Conservation (phyloP, 2,888 invertebrate species). For the Bhutanitis thaidina region DNA sequence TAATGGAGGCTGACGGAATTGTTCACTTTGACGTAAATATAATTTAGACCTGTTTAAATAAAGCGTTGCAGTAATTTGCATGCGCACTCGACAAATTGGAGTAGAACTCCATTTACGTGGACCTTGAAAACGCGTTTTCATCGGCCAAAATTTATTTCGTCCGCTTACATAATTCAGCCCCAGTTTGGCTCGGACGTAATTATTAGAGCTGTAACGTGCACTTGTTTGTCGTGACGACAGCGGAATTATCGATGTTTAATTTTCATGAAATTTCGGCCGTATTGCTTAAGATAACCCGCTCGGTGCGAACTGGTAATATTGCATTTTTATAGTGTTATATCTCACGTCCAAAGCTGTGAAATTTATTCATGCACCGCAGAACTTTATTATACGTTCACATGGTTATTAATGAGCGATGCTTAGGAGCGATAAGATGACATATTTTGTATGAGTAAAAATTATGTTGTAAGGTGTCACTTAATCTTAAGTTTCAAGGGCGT, state of each 20-base stretch:
- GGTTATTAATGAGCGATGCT: constrained; percentile 45
- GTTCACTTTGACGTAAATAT: background rate
- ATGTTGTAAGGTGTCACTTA: constrained; percentile 59
- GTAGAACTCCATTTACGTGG: constrained; percentile 38
- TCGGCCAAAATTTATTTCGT: constrained; percentile 44
- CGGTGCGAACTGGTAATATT: constrained; percentile 28
- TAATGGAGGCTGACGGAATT: background rate
- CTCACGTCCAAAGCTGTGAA: constrained; percentile 31
- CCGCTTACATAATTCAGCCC: constrained; percentile 49
- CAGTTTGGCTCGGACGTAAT: constrained; percentile 45
- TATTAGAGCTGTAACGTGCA: constrained; percentile 47
- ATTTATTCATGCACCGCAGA: constrained; percentile 34
- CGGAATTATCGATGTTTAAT: constrained; percentile 47
- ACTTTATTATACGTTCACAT: constrained; percentile 48
- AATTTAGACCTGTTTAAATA: background rate
- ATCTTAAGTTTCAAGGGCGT: constrained; percentile 55
- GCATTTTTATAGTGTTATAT: constrained; percentile 18
- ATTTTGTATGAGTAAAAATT: constrained; percentile 55
- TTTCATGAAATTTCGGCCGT: constrained; percentile 50
- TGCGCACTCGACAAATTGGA: constrained; percentile 46
- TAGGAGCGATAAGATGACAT: constrained; percentile 48
- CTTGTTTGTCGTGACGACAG: constrained; percentile 53
- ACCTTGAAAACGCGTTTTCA: constrained; percentile 34
- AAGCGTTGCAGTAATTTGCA: constrained; percentile 37
- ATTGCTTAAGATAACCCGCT: constrained; percentile 47